Evolutionary conservation across 1,140 invertebrate species (phyloP).

Genomic region (Uloborus diversus): DNA sequence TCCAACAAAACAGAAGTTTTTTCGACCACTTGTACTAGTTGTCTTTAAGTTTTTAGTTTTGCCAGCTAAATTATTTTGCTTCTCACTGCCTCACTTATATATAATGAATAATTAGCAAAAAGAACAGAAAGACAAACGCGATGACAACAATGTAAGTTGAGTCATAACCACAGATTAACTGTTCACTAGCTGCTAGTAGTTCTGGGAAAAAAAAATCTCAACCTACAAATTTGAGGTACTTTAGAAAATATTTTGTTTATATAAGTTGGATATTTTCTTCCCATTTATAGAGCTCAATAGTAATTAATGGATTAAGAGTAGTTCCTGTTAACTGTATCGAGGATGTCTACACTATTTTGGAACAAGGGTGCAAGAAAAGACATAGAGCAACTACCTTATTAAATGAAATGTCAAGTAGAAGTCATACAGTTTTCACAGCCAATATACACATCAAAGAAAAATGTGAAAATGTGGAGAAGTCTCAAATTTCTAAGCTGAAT

Average conservation of each 20-base stretch:
- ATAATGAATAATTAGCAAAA: no score
- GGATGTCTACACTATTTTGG: slow-evolving; percentile 88
- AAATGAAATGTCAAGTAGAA: slow-evolving; percentile 89
- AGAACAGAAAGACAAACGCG: no score
- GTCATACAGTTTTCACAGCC: slow-evolving; percentile 95
- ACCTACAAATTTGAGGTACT: no score
- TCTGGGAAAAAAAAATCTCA: no score
- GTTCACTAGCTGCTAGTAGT: no score
- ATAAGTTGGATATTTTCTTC: no score
- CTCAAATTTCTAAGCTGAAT: slow-evolving; percentile 95
- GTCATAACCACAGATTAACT: background rate
- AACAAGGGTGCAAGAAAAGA: slow-evolving; percentile 83
- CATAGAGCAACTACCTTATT: slow-evolving; percentile 92
- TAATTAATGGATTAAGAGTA: slow-evolving; percentile 92
- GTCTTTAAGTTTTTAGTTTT: no score
- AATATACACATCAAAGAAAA: slow-evolving; percentile 93
- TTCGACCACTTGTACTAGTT: no score
- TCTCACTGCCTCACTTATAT: no score
- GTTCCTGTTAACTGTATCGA: slow-evolving; percentile 87
- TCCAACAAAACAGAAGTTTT: no score
- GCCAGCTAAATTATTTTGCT: no score
- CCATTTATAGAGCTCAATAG: slow-evolving; percentile 77
- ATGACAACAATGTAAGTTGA: background rate
- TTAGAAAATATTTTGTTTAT: no score
- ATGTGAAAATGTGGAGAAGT: slow-evolving; percentile 85